Evolutionary conservation across 2,888 invertebrate genomes (phyloP).

Genomic region (Leptogaster cylindrica): DNA sequence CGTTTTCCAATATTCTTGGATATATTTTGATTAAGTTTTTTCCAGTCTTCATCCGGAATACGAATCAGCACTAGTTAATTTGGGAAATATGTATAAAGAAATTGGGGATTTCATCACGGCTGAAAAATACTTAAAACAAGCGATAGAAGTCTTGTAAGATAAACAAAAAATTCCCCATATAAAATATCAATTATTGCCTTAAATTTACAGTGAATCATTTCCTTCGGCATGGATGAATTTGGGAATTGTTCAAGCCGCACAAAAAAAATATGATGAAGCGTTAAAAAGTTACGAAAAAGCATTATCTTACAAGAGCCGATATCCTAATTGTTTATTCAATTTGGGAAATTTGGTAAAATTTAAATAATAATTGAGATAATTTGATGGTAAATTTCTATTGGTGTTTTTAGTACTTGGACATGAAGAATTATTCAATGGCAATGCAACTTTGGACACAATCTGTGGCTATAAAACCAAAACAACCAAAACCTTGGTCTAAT

Average conservation of each 20-base stretch:
- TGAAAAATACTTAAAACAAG: conserved; percentile 78
- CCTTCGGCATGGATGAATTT: conserved; percentile 99
- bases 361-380: not conserved
- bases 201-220: conserved; percentile 73
- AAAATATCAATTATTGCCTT: not conserved
- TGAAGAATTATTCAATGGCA: conserved; percentile 75
- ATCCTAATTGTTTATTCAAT: conserved; percentile 94
- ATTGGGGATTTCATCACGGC: conserved; percentile 88
- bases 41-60: conserved; percentile 90
- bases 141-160: conserved; percentile 66
- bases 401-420: conserved; percentile 76
- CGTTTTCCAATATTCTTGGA: not conserved
- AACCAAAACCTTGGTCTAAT: conserved; percentile 91
- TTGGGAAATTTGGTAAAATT: conserved; percentile 84
- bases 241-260: conserved; percentile 85
- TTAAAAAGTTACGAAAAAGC: conserved; percentile 82
- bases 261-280: conserved; percentile 74
- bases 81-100: conserved; percentile 92
- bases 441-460: conserved; percentile 83
- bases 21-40: conserved; percentile 39
- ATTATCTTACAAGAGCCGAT: conserved; percentile 74
- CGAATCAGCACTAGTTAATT: conserved; percentile 91
- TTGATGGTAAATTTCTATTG: not conserved
- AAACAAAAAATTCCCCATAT: conserved; percentile 33
- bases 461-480: conserved; percentile 75